Evolutionary conservation across 2,888 invertebrate genomes (phyloP), one percentile per base, ranked within the genome.

Genomic region (Sinodicranocentrus sp.): DNA sequence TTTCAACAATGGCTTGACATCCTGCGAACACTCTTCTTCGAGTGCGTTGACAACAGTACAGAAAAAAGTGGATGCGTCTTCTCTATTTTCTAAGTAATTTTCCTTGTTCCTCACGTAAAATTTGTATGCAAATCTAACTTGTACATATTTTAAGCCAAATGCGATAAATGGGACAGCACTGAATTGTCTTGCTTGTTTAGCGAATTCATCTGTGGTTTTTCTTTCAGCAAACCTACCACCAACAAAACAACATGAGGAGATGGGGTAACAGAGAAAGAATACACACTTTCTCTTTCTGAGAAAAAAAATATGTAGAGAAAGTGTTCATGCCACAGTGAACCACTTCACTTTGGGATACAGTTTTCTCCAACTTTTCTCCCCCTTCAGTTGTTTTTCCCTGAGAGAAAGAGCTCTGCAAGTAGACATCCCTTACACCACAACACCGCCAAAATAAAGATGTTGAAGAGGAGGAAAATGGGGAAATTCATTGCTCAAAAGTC

Each of bases 1-100:
- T 86, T 86, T 84, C 84, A 86, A 86, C 84, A 84, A 80, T 82
- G 82, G 78, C 84, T 84, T 79, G 82, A 84, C 84, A 86, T 70
- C 26, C 79, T 33, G 70, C 43, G 33, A 33, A 10, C 33, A 33
- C 33, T 33, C 33, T 39, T 3, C 33, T n/a, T n/a, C n/a, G n/a
- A 26, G 44, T 63, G 25, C 54, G 52, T 48, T 23, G 10, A 72
- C 33, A 72, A 59, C 33, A 33, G 10, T 6, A 33, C 33, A 33
- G 33, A 33, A 33, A 33, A 33, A 33, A 33, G 33, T 6, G 10
- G 33, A 33, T 33, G 10, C 25, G 21, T 23, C 44, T 39, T 33
- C 26, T 17, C 19, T 63, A 26, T 33, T 44, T 68, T 28, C 23
- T 26, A 33, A 23, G 43, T 44, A 25, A 17, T 21, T 39, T 71